Percentiles rank a stretch among this genome's conserved stretches.
Conservation (phyloP, 2,888 invertebrate genomes). For the Archaeoteleia sp. region DNA sequence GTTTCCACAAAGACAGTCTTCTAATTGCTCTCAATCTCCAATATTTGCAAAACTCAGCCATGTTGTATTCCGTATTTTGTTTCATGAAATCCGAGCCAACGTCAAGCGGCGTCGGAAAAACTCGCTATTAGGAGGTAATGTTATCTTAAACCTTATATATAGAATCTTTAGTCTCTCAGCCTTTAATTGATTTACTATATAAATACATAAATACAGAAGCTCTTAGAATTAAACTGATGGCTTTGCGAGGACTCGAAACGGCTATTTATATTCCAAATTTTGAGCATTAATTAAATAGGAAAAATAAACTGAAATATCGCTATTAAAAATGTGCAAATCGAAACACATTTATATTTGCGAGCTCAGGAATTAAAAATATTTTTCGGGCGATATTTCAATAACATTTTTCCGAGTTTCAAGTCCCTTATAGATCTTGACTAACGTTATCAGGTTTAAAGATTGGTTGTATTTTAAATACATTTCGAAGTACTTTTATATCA, state of each 20-base stretch:
- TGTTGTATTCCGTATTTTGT: neutral
- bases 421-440: slow-evolving; percentile 29
- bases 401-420: slow-evolving; percentile 11
- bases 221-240: slow-evolving; percentile 34
- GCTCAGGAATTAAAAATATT: too few species aligned
- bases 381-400: neutral
- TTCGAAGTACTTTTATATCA: too few species aligned
- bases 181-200: slow-evolving; percentile 42
- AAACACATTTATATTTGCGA: too few species aligned
- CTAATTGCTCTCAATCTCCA: too few species aligned
- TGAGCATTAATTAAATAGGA: slow-evolving; percentile 32
- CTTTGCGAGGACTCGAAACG: slow-evolving; percentile 25
- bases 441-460: too few species aligned
- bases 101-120: slow-evolving; percentile 26
- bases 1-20: too few species aligned
- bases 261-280: slow-evolving; percentile 24
- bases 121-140: slow-evolving; percentile 36
- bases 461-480: too few species aligned
- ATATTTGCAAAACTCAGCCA: slow-evolving; percentile 1
- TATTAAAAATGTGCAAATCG: neutral
- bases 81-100: slow-evolving; percentile 3
- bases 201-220: slow-evolving; percentile 41
- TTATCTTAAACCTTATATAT: slow-evolving; percentile 35
- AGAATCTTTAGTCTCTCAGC: slow-evolving; percentile 44
- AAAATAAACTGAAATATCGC: neutral